Evolutionary conservation across 2,888 invertebrate species (phyloP).

Genomic region (Teleogryllus oceanicus): DNA sequence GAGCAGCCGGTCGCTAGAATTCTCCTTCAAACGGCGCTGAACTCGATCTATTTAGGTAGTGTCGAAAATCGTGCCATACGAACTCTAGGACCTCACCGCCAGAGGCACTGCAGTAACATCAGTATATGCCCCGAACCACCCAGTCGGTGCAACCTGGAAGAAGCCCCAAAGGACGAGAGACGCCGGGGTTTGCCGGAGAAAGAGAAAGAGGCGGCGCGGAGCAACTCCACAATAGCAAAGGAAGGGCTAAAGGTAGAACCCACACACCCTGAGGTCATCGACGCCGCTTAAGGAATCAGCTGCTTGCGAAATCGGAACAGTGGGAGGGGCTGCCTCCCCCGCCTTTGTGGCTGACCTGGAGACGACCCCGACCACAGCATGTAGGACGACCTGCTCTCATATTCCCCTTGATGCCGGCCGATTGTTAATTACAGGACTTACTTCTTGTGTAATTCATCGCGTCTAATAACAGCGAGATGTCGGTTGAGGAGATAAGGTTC

Average conservation of each 20-base stretch:
- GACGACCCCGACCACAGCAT: neutral
- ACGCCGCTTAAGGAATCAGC: neutral
- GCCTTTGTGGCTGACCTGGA: neutral
- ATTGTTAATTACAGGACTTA: slow-evolving; percentile 18
- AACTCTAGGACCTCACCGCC: too few relatives aligned
- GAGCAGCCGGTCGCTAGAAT: too few relatives aligned
- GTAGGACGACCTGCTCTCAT: neutral
- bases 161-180: neutral
- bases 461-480: slow-evolving; percentile 2
- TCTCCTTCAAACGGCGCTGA: too few relatives aligned
- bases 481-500: neutral
- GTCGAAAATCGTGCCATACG: too few relatives aligned
- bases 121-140: too few relatives aligned
- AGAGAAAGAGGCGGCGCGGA: neutral
- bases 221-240: neutral
- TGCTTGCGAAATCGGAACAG: neutral
- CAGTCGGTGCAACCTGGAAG: neutral
- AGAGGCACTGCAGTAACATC: too few relatives aligned
- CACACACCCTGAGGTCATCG: too few relatives aligned
- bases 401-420: slow-evolving; percentile 3
- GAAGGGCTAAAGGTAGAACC: too few relatives aligned
- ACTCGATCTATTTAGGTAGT: too few relatives aligned
- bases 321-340: neutral
- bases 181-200: neutral
- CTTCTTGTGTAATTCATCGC: slow-evolving; percentile 3